Base-by-base conservation (phyloP, 2,888 invertebrate genomes). In the Corbicula japonica region DNA sequence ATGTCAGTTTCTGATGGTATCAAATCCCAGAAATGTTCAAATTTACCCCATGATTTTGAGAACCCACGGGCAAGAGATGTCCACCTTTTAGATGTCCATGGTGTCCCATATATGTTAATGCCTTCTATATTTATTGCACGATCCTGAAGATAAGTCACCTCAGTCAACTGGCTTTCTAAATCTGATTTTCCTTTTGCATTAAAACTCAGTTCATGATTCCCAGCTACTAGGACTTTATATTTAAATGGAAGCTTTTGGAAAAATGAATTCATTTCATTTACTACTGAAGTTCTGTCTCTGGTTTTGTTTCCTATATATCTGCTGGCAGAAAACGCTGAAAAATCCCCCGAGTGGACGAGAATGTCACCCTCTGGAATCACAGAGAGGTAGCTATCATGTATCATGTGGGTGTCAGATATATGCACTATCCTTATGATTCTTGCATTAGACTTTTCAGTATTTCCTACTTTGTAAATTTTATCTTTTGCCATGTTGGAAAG, bases 291-390 rank as follows among this genome's bases (percentile, higher is more conserved):
- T 30, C 80, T 58, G 35, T 78, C 82, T 5, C 54, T 46, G 5
- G 30, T 35, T 18, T 79, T 72, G 34, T 73, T 74, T 44, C 76
- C 79, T 15, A 75, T 66, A 60, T 80, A 76, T 38, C 75, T 65
- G 12, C 68, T 23, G 0, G 62, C 15, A n/a, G 75, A 76, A 50
- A 75, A 86, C n/a, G 84, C 78, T 26, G 86, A 83, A 65, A 92
- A 92, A 74, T 92, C 91, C 8, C 92, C 92, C 0, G 91, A 91
- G 76, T 92, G 92, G 10, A 92, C 79, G 2, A 92, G 83, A 54
- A 92, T 86, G 73, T 92, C 91, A 1, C 91, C 92, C n/a, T 83
- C 73, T 23, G 92, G 91, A 32, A 92, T 86, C 21, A 41, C 41
- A 1, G 66, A 30, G 8, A 83, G 30, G 26, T 78, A 83, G 12